Conservation (phyloP, 2,888 invertebrate genomes). For the Ypsolopha sequella region DNA sequence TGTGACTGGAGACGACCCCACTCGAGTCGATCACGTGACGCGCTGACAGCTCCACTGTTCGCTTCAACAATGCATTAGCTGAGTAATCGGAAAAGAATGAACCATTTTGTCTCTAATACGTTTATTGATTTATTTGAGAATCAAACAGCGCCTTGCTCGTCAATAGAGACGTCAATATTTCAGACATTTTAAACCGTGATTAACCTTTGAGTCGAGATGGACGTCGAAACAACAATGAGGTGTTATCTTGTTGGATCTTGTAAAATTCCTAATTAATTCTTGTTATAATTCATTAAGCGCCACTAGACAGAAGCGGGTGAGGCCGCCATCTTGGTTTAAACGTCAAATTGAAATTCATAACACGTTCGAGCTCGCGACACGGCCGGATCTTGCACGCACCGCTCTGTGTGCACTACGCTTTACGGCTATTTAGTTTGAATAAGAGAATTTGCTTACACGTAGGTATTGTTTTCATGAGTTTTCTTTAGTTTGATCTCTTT, state of each 20-base stretch:
- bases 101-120: neutral
- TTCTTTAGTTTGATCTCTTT: no score
- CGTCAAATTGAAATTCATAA: conserved; percentile 43
- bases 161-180: neutral
- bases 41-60: neutral
- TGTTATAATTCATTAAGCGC: conserved; percentile 35
- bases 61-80: conserved; percentile 8
- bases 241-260: neutral
- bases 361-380: conserved; percentile 28
- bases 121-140: conserved; percentile 1
- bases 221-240: neutral
- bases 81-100: conserved; percentile 7
- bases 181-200: neutral
- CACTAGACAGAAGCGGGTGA: conserved; percentile 12
- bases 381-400: conserved; percentile 6
- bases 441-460: no score
- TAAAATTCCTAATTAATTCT: conserved; percentile 15
- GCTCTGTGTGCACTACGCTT: conserved; percentile 1
- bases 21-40: conserved; percentile 20
- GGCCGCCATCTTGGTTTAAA: conserved; percentile 30
- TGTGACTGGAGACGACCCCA: conserved; percentile 18
- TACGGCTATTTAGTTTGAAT: neutral
- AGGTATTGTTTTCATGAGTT: no score
- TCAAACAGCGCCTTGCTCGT: neutral
- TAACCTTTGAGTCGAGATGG: neutral